A percentile compares a stretch with the other conserved stretches of the same genome.
Conservation (phyloP, 1,140 invertebrate species). For the Marisa cornuarietis region DNA sequence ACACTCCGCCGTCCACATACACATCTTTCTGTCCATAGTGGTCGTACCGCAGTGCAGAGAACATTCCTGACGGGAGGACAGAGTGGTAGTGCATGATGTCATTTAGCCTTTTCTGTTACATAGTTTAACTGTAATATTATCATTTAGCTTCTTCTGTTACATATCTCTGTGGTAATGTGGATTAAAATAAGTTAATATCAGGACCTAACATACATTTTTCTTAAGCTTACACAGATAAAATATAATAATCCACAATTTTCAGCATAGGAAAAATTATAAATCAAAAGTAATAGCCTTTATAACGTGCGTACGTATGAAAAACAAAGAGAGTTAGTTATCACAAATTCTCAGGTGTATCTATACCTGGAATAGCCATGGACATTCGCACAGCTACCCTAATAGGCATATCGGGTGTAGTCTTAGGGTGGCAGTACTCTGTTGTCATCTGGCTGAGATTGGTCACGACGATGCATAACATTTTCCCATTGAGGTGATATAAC, state of each 20-base stretch:
- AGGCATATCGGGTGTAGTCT: slow-evolving; percentile 57
- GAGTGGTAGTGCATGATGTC: neutral
- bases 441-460: slow-evolving; percentile 53
- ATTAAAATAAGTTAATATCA: too few relatives aligned
- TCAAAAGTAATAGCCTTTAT: too few relatives aligned
- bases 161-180: too few relatives aligned
- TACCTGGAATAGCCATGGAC: slow-evolving; percentile 53
- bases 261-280: too few relatives aligned
- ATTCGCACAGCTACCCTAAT: slow-evolving; percentile 52
- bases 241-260: too few relatives aligned
- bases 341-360: neutral
- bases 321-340: neutral
- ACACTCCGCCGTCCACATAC: slow-evolving; percentile 53
- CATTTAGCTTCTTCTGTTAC: too few relatives aligned
- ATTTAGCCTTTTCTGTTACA: too few relatives aligned
- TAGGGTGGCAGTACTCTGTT: slow-evolving; percentile 51
- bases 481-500: slow-evolving; percentile 10
- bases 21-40: slow-evolving; percentile 41
- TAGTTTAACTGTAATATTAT: too few relatives aligned
- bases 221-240: too few relatives aligned
- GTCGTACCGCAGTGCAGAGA: slow-evolving; percentile 40
- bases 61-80: slow-evolving; percentile 37
- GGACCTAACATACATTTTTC: too few relatives aligned
- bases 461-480: slow-evolving; percentile 53
- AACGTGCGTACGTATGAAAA: too few relatives aligned